Evolutionary conservation across 2,113 vertebrate species (phyloP), one percentile per base, ranked within the genome.

Genomic region (Bubalus kerabau): DNA sequence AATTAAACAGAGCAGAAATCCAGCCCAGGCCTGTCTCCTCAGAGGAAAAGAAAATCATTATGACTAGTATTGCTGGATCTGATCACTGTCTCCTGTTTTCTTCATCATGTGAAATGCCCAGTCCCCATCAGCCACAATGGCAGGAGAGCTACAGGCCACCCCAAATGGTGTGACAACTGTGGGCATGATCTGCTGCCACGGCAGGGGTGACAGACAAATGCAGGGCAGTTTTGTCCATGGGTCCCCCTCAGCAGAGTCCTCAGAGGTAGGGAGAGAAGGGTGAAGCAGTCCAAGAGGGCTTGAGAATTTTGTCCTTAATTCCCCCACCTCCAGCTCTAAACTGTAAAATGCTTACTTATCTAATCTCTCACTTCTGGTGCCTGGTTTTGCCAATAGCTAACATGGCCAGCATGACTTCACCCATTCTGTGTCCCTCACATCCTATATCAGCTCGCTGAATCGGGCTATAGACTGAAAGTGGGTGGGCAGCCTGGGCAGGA

Each of bases 1-100:
- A 93, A 98, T 84, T 97, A 97, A 96, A 54, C 71, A 93, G 97
- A 96, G 59, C 52, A 92, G 80, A 95, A 94, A 94, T 87, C 80
- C 86, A 97, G 56, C 57, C 78, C 59, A 83, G 57, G 6, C 52
- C 82, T 94, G 50, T 97, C 57, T 67, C 54, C 30, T 96, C 78
- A 50, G 52, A 36, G 7, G 82, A 80, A 43, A 50, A 96, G 90
- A 81, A 92, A 92, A 83, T 80, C 26, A 92, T 76, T 59, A 59
- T 89, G 56, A 30, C n/a, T 95, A 48, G 74, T 50, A 36, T n/a
- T 71, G 12, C 54, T 81, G 86, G 52, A 90, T 83, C 78, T 50
- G 14, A 59, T 80, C 62, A 52, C 15, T n/a, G n/a, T 78, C 76
- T 90, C 50, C 46, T 67, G n/a, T 85, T 82, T 67, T n/a, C 43